A percentile compares a stretch with the other conserved stretches of the same genome.
Evolutionary conservation across 1,140 invertebrate species (phyloP).

Genomic region (Aphelenchoides fujianensis): DNA sequence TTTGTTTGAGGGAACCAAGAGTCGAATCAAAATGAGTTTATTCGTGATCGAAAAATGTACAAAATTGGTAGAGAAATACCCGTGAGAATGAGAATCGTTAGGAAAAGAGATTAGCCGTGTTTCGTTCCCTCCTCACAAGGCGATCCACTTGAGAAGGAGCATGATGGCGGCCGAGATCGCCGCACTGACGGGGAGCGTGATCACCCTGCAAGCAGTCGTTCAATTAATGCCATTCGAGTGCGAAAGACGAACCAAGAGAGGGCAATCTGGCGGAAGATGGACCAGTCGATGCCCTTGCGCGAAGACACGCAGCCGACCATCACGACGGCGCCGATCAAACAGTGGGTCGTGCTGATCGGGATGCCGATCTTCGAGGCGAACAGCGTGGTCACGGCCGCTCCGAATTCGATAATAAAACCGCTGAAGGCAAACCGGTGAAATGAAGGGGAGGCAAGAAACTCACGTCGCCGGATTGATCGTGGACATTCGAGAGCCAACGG

Average conservation of each 20-base stretch:
- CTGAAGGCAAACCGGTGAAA: conserved; percentile 26
- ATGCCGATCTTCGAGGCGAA: conserved; percentile 89
- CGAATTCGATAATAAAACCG: conserved; percentile 57
- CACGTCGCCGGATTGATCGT: conserved; percentile 47
- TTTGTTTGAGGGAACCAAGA: too few relatives aligned
- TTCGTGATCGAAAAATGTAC: too few relatives aligned
- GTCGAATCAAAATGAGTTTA: too few relatives aligned
- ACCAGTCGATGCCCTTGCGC: conserved; percentile 49
- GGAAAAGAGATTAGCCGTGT: too few relatives aligned
- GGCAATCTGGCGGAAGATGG: conserved; percentile 75
- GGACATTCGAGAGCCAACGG: conserved; percentile 37
- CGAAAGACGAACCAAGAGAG: too few relatives aligned
- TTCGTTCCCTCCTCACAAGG: too few relatives aligned
- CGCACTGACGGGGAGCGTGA: conserved; percentile 65
- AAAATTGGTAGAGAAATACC: too few relatives aligned
- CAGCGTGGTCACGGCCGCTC: conserved; percentile 73
- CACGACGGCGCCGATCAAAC: conserved; percentile 69
- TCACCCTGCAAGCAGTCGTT: too few relatives aligned
- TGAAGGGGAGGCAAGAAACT: background rate
- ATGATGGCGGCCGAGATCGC: conserved; percentile 12
- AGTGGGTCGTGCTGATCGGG: conserved; percentile 94
- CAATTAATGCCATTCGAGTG: too few relatives aligned
- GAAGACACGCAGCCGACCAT: conserved; percentile 32
- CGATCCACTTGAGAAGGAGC: background rate
- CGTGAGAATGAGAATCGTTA: too few relatives aligned